Conservation (phyloP, 2,113 vertebrate genomes). For the Oncorhynchus tshawytscha region DNA sequence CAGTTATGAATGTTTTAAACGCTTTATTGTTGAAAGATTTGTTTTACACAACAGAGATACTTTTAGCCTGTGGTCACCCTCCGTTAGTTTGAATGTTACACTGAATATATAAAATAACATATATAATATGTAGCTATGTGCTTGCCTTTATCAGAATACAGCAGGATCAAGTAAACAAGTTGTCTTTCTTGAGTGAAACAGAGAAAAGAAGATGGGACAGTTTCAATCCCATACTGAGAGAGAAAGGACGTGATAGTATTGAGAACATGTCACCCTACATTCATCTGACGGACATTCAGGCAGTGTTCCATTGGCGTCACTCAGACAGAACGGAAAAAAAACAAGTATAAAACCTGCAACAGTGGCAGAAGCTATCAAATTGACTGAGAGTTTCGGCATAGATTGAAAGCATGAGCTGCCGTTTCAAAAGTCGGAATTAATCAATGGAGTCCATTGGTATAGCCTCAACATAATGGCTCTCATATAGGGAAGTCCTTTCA, state of each 20-base stretch:
- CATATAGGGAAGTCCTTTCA: constrained; percentile 47
- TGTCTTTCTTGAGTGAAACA: not conserved
- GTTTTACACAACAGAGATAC: too few relatives aligned
- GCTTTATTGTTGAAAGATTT: too few relatives aligned
- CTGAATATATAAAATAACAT: not conserved
- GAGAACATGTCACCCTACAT: constrained; percentile 45
- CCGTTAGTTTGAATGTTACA: too few relatives aligned
- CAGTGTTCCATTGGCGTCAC: not conserved
- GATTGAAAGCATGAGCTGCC: constrained; percentile 43
- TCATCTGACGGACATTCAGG: constrained; percentile 40
- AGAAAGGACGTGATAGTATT: constrained; percentile 34
- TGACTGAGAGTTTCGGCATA: constrained; percentile 48
- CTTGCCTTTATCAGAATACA: too few relatives aligned
- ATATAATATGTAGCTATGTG: too few relatives aligned
- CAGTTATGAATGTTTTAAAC: too few relatives aligned
- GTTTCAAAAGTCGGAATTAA: constrained; percentile 59
- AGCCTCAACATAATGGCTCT: constrained; percentile 55
- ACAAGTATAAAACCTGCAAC: constrained; percentile 23
- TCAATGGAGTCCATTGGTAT: constrained; percentile 52
- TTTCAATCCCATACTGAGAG: constrained; percentile 14
- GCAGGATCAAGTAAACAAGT: constrained; percentile 2
- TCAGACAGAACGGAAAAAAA: not conserved
- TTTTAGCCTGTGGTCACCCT: too few relatives aligned
- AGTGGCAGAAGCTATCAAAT: constrained; percentile 49
- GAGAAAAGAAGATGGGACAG: too few relatives aligned